These are phyloP conservation scores for Sebastiscus albofasciatus DNA, from an alignment of 2,797 vertebrate genomes.

Conservation along the genomic window DNA sequence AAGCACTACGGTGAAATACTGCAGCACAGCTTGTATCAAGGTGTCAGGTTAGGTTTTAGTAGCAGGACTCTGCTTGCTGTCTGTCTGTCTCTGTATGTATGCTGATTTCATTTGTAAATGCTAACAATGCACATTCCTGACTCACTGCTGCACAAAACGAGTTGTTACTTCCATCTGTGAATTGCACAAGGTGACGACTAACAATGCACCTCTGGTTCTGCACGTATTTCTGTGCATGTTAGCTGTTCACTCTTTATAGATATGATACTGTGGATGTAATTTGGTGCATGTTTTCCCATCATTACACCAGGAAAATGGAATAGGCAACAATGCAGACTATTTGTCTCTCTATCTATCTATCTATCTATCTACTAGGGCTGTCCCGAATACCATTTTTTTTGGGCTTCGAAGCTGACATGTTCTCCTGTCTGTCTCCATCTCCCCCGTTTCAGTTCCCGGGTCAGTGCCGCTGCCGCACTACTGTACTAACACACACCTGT, in stretches of 20 bases:
- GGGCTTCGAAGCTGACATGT: no score
- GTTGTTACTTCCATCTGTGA: conserved; percentile 9
- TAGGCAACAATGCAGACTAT: not conserved
- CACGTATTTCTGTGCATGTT: not conserved
- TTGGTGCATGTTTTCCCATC: not conserved
- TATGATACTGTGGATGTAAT: not conserved
- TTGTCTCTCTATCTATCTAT: not conserved
- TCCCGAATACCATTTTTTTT: no score
- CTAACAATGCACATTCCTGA: conserved; percentile 8
- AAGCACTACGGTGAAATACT: not conserved
- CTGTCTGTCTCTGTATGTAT: not conserved
- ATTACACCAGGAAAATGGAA: not conserved
- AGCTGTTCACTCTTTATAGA: not conserved
- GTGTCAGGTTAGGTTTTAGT: not conserved
- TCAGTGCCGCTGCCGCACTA: no score
- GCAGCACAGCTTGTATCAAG: not conserved
- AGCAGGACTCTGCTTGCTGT: not conserved
- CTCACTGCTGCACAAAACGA: not conserved
- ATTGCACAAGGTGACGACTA: conserved; percentile 4
- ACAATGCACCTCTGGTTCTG: conserved; percentile 4
- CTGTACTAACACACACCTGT: no score
- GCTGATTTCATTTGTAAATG: conserved; percentile 11
- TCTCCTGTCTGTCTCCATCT: no score
- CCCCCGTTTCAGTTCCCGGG: no score
- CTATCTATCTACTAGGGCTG: not conserved